These are phyloP conservation scores for Orthosia gracilis DNA, from an alignment of 2,888 invertebrate species.

Conservation along the genomic window DNA sequence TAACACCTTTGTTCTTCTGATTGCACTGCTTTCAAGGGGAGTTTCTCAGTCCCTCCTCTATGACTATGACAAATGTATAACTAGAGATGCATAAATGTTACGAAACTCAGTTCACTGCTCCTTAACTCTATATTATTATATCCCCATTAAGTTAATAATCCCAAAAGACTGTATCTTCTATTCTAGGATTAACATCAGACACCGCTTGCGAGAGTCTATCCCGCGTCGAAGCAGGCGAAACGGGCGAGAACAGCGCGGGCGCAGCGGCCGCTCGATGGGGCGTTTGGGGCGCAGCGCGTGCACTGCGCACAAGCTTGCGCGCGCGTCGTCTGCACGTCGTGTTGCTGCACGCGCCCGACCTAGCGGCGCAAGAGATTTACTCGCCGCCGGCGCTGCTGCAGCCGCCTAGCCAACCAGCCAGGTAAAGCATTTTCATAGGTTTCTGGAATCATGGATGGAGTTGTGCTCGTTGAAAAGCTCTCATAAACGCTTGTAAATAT, in stretches of 20 bases:
- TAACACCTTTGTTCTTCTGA: no score
- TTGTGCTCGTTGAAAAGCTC: neutral
- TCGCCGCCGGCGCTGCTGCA: slow-evolving; percentile 91
- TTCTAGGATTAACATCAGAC: slow-evolving; percentile 86
- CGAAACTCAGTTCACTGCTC: no score
- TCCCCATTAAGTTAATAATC: no score
- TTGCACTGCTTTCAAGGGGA: no score
- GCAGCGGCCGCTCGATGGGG: slow-evolving; percentile 93
- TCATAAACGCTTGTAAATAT: neutral
- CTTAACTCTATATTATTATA: no score
- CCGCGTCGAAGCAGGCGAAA: slow-evolving; percentile 76
- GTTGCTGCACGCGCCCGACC: slow-evolving; percentile 93
- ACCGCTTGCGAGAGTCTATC: slow-evolving; percentile 86
- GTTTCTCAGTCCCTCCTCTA: no score
- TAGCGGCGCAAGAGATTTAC: slow-evolving; percentile 92
- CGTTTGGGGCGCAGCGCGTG: slow-evolving; percentile 95
- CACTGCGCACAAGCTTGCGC: slow-evolving; percentile 93
- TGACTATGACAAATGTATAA: no score
- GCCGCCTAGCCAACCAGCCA: slow-evolving; percentile 85
- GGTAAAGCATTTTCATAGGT: slow-evolving; percentile 69
- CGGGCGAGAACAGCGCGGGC: slow-evolving; percentile 81
- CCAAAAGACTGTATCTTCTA: neutral
- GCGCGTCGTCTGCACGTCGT: slow-evolving; percentile 94
- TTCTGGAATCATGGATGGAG: neutral
- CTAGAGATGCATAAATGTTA: no score